Percentiles rank a stretch among this genome's conserved stretches.
Conservation (phyloP, 2,888 invertebrate genomes). For the Mesoligia furuncula region DNA sequence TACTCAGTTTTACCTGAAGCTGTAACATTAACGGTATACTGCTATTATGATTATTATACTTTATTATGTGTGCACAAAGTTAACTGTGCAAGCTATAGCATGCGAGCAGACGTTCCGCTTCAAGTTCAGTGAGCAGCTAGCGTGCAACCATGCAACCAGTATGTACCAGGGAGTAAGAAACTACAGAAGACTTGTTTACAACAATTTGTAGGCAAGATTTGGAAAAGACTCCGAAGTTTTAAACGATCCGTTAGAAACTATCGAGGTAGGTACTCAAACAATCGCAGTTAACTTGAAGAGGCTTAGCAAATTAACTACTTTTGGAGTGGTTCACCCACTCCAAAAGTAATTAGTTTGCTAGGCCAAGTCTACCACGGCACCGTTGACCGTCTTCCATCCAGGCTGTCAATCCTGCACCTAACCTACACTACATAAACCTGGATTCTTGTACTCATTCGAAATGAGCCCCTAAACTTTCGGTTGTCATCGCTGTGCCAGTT, state of each 20-base stretch:
- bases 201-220: background rate
- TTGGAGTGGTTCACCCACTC: too few species aligned
- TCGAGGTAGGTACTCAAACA: background rate
- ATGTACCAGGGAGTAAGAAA: conserved; percentile 26
- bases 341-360: background rate
- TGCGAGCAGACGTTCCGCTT: conserved; percentile 62
- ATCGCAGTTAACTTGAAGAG: background rate
- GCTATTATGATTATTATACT: conserved; percentile 63
- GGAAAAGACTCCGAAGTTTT: background rate
- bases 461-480: background rate
- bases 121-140: conserved; percentile 60
- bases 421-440: background rate
- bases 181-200: conserved; percentile 21
- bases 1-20: conserved; percentile 36
- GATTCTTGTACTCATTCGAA: background rate
- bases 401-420: background rate
- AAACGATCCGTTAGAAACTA: background rate
- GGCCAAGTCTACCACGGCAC: background rate
- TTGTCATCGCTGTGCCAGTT: background rate
- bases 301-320: too few species aligned
- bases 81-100: conserved; percentile 64
- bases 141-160: conserved; percentile 57
- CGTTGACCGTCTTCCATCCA: background rate
- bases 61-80: conserved; percentile 59
- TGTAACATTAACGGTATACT: conserved; percentile 52